phyloP scores from a whole-genome alignment of 2,113 vertebrate genomes.

The Nymphicus hollandicus region DNA sequence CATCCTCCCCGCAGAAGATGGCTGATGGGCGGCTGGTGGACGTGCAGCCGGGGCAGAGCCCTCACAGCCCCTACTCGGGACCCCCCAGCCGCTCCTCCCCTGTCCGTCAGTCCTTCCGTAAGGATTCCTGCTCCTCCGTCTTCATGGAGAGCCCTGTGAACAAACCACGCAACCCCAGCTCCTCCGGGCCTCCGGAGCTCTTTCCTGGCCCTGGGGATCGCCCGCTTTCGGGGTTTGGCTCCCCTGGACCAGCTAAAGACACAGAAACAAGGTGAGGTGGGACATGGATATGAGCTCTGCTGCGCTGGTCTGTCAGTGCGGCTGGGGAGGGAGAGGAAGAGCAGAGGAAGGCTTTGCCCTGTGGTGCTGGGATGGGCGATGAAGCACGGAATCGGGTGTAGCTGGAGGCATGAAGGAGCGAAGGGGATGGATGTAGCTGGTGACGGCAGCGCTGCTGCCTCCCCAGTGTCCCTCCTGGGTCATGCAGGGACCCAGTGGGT shows the following conservation, averaged over 20 bases:
- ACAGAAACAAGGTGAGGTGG: conserved; percentile 82
- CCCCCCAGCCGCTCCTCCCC: conserved; percentile 90
- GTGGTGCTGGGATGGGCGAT: fast-evolving
- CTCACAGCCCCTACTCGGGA: conserved; percentile 86
- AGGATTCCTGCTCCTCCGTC: conserved; percentile 91
- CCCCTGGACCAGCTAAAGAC: conserved; percentile 83
- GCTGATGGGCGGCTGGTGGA: conserved; percentile 76
- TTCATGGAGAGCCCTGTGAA: conserved; percentile 87
- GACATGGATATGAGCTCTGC: fast-evolving
- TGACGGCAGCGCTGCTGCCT: neutral
- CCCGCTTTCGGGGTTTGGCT: conserved; percentile 80
- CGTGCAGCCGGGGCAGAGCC: conserved; percentile 80
- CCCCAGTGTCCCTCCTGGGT: neutral
- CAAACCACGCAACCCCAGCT: conserved; percentile 82
- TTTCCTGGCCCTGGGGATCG: conserved; percentile 83
- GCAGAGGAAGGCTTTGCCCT: fast-evolving
- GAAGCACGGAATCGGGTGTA: fast-evolving
- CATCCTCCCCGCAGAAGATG: conserved; percentile 94
- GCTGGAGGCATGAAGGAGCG: neutral
- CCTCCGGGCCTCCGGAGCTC: conserved; percentile 79
- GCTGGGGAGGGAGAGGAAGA: neutral
- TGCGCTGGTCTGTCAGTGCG: fast-evolving
- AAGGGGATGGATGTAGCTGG: neutral
- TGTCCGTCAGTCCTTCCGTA: conserved; percentile 91
- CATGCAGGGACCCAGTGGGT: fast-evolving